These are phyloP conservation scores for Loxodonta africana DNA, from an alignment of 2,113 vertebrate genomes.

Conservation along the genomic window DNA sequence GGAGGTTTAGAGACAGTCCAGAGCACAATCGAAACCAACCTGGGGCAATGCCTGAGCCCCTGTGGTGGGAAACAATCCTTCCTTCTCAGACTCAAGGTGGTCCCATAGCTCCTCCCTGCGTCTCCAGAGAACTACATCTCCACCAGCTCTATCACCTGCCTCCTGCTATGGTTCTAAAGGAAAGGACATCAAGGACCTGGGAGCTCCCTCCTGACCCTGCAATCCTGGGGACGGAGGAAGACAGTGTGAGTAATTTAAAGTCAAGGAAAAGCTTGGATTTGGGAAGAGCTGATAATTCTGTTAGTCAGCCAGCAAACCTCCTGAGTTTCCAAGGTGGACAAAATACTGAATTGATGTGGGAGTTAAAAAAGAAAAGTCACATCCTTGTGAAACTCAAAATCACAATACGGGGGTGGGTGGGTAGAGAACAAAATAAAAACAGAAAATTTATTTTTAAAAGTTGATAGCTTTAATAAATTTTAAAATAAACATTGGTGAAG, in stretches of 20 bases:
- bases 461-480: background rate
- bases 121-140: background rate
- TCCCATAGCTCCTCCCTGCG: accelerated
- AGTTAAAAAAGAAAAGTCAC: background rate
- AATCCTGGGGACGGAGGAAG: background rate
- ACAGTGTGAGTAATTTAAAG: background rate
- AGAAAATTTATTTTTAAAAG: background rate
- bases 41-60: background rate
- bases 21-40: no score
- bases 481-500: background rate
- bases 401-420: background rate
- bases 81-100: background rate
- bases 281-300: background rate
- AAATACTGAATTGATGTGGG: background rate
- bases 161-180: accelerated
- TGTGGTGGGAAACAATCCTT: accelerated
- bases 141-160: background rate
- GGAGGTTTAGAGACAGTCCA: background rate
- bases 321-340: background rate
- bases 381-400: background rate
- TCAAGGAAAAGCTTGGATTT: background rate
- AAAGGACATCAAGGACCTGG: background rate
- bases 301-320: background rate
- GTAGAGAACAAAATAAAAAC: background rate
- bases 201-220: background rate